A percentile compares a stretch with the other conserved stretches of the same genome.
Evolutionary conservation across 1,140 invertebrate species (phyloP).

Genomic region (Sarcophaga bullata): DNA sequence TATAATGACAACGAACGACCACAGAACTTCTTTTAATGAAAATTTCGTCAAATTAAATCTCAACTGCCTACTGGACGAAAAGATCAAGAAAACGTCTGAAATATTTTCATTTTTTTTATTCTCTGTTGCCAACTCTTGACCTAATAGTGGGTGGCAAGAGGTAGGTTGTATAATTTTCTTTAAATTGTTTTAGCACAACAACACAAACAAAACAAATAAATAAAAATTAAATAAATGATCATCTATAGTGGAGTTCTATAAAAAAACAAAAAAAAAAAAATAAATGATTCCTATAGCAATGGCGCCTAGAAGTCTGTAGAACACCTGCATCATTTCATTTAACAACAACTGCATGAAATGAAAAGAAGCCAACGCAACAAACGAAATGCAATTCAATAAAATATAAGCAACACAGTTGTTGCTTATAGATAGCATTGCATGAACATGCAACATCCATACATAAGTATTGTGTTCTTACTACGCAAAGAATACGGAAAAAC

Average conservation of each 20-base stretch:
- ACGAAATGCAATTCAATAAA: too few relatives aligned
- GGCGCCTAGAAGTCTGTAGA: slow-evolving; percentile 42
- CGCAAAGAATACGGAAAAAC: not conserved
- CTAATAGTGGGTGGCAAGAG: slow-evolving; percentile 25
- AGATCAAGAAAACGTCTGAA: not conserved
- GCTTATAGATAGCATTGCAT: not conserved
- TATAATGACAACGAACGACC: not conserved
- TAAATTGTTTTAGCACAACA: slow-evolving; percentile 30
- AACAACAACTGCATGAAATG: not conserved
- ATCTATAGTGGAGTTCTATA: slow-evolving; percentile 10
- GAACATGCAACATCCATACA: not conserved
- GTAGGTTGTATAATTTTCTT: slow-evolving; percentile 38
- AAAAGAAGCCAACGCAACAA: not conserved
- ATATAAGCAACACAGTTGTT: too few relatives aligned
- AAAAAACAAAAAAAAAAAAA: not conserved
- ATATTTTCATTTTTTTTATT: slow-evolving; percentile 9
- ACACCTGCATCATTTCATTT: slow-evolving; percentile 41
- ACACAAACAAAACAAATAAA: not conserved
- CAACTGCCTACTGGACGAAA: not conserved
- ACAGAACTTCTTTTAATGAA: not conserved
- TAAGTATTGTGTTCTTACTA: not conserved
- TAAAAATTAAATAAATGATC: not conserved
- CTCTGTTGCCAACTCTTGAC: not conserved
- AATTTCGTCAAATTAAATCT: not conserved
- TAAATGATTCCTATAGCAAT: slow-evolving; percentile 37